A percentile compares a stretch with the other conserved stretches of the same genome.
These are phyloP conservation scores for Brachypalpus laphriformis DNA, from an alignment of 2,888 invertebrate genomes.

Conservation along the genomic window DNA sequence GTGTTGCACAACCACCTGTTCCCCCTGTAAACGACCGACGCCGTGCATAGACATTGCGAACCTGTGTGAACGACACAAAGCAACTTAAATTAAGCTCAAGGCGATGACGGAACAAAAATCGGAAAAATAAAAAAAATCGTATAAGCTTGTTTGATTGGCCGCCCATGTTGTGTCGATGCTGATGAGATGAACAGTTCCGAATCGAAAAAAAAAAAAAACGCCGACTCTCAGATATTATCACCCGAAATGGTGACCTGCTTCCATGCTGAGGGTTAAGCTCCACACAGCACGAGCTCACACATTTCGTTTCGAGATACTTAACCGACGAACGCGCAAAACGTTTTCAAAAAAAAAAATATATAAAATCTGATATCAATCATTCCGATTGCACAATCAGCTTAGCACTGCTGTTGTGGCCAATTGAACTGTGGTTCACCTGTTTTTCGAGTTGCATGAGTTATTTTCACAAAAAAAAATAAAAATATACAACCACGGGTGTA, in stretches of 20 bases:
- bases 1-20: conserved; percentile 51
- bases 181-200: conserved; percentile 56
- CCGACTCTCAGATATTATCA: conserved; percentile 52
- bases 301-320: conserved; percentile 26
- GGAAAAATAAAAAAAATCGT: conserved; percentile 2
- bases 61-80: conserved; percentile 48
- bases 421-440: conserved; percentile 50
- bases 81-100: conserved; percentile 68
- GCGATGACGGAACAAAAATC: conserved; percentile 49
- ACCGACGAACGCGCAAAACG: conserved; percentile 20
- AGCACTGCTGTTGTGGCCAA: conserved; percentile 29
- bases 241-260: conserved; percentile 51
- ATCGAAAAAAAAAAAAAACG: neutral
- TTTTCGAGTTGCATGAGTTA: conserved; percentile 28
- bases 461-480: neutral
- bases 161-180: conserved; percentile 37
- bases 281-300: conserved; percentile 45
- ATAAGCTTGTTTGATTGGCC: conserved; percentile 50
- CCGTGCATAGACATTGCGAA: neutral
- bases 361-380: conserved; percentile 59
- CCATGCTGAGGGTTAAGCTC: conserved; percentile 66
- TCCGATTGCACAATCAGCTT: conserved; percentile 55
- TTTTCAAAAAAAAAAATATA: neutral
- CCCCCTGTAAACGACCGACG: conserved; percentile 11
- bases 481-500: conserved; percentile 3